Evolutionary conservation across 2,113 vertebrate species (phyloP).

Genomic region (Argyrosomus japonicus): DNA sequence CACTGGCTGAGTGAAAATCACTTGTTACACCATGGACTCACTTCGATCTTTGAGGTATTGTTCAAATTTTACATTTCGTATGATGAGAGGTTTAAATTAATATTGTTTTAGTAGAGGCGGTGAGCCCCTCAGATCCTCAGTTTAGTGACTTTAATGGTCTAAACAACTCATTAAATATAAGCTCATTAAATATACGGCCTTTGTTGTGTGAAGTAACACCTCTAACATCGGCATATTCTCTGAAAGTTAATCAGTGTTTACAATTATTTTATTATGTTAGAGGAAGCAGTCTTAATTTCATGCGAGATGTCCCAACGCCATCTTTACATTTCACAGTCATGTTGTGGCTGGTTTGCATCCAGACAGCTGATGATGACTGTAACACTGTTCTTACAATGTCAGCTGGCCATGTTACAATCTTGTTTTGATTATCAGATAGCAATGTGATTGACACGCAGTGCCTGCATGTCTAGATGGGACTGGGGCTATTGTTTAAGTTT

Average conservation of each 20-base stretch:
- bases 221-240: no score
- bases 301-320: neutral
- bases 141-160: neutral
- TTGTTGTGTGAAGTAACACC: neutral
- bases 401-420: neutral
- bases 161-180: no score
- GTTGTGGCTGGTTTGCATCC: neutral
- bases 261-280: neutral
- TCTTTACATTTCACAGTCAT: neutral
- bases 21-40: conserved; percentile 1
- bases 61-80: neutral
- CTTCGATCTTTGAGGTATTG: conserved; percentile 1
- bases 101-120: neutral
- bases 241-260: neutral
- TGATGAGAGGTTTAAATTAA: neutral
- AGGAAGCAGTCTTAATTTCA: neutral
- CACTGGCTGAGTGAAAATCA: neutral
- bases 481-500: neutral
- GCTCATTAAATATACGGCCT: neutral
- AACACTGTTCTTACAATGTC: neutral
- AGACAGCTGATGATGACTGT: neutral
- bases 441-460: neutral
- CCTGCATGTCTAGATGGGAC: neutral
- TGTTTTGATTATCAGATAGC: neutral
- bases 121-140: neutral